Base-by-base conservation (phyloP, 2,797 vertebrate species). In the Nasua narica region DNA sequence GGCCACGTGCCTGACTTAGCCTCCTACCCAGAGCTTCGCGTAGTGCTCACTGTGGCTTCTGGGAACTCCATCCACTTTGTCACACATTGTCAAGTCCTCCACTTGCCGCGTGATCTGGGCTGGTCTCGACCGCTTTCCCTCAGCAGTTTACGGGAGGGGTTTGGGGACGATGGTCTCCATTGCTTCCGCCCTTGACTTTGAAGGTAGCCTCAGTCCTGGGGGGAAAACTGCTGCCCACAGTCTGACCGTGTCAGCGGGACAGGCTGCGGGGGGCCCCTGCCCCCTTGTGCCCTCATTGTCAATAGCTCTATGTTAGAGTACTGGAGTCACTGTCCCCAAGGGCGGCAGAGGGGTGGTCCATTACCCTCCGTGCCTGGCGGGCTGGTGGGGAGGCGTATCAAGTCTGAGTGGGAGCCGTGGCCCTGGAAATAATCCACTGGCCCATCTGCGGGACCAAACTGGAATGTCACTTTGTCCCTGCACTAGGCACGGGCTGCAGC, bases 401-500 rank as follows among this genome's bases (percentile, higher is more conserved):
- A 14, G 40, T 70, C 62, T 84, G 40, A 19, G 15, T 3, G 18
- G 77, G 48, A 74, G 8, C 29, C 54, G 5, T 1, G 15, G 52
- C 21, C 29, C 29, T 79, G 96, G 94, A 97, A 97, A 97, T 87
- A 92, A 97, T 46, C 25, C 82, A 0, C 5, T 46, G 94, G 95
- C 96, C 98, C 46, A 2, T 79, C 76, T 13, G 37, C 74, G 94
- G 69, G 58, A 91, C 88, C 83, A 48, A 87, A 97, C 94, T 35
- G 81, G 95, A 78, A 98, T 95, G 96, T 94, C 95, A 76, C 40
- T 0, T 0, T 48, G 94, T 96, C 94, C 65, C 69, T 67, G 72
- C 54, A 56, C 91, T 87, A 96, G 96, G 85, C 93, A 25, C 84
- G 92, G 78, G 69, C 90, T 77, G 25, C 81, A 84, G 96, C 78